Percentiles rank a stretch among this genome's conserved stretches.
Evolutionary conservation across 2,888 invertebrate genomes (phyloP).

Genomic region (Brachynemurus nebulosus): DNA sequence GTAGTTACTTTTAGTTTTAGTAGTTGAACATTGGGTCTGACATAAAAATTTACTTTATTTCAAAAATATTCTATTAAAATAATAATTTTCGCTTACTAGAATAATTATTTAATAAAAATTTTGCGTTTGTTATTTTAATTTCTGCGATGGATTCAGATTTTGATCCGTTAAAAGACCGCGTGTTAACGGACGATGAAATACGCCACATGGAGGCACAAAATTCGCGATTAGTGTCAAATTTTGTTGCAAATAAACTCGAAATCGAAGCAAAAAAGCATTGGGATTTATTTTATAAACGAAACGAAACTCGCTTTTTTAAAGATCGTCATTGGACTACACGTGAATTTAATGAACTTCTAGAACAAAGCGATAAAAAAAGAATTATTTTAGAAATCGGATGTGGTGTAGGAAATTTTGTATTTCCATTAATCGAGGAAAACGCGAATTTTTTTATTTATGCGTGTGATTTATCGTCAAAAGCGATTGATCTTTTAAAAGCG

Average conservation of each 20-base stretch:
- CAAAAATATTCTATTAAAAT: no score
- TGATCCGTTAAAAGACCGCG: not conserved
- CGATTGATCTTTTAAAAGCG: conserved; percentile 69
- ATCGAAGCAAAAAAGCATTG: conserved; percentile 76
- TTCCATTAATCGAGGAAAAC: conserved; percentile 74
- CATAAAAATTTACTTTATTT: no score
- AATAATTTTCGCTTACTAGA: no score
- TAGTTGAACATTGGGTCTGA: no score
- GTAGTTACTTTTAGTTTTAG: no score
- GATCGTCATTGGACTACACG: conserved; percentile 94
- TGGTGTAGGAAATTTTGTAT: conserved; percentile 94
- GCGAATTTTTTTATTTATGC: conserved; percentile 62
- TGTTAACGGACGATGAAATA: conserved; percentile 43
- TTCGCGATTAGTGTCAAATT: conserved; percentile 49
- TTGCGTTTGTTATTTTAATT: no score
- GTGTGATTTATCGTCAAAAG: conserved; percentile 87
- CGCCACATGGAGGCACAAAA: conserved; percentile 53
- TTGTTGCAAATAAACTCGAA: conserved; percentile 66
- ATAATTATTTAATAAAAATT: no score
- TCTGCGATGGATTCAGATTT: no score
- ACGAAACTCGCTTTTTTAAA: conserved; percentile 85
- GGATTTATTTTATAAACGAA: conserved; percentile 94
- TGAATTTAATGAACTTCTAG: conserved; percentile 76
- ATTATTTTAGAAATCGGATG: conserved; percentile 76
- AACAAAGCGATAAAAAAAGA: conserved; percentile 33